These are phyloP conservation scores for Anodontia alba DNA, from an alignment of 2,888 invertebrate species.

Conservation along the genomic window DNA sequence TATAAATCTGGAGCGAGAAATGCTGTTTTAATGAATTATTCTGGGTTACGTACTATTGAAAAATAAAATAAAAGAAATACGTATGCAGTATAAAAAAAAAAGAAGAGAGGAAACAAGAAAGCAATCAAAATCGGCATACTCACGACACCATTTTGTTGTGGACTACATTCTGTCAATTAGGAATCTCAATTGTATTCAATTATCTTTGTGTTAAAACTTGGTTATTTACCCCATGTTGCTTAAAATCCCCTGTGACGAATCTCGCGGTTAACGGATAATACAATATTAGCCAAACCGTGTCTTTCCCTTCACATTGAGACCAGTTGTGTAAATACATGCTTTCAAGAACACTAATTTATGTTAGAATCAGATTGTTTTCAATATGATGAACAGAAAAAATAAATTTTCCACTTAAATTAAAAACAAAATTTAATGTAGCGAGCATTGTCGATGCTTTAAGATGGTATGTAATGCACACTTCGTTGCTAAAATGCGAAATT, in stretches of 20 bases:
- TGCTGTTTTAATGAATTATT: too few relatives aligned
- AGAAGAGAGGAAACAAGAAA: too few relatives aligned
- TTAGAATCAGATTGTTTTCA: conserved; percentile 11
- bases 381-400: conserved; percentile 5
- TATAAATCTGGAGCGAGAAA: too few relatives aligned
- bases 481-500: background rate
- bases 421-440: conserved; percentile 5
- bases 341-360: background rate
- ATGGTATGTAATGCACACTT: background rate
- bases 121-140: background rate
- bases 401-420: conserved; percentile 16
- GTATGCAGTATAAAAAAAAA: too few relatives aligned
- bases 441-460: background rate
- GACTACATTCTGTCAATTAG: background rate
- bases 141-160: background rate
- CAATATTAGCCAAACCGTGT: background rate
- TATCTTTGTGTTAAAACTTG: background rate
- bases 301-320: background rate
- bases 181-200: background rate
- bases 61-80: too few relatives aligned
- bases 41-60: too few relatives aligned
- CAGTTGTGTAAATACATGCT: conserved; percentile 5
- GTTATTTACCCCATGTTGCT: background rate
- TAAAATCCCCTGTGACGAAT: conserved; percentile 4
- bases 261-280: background rate